A percentile compares a stretch with the other conserved stretches of the same genome.
phyloP scores from a whole-genome alignment of 2,113 vertebrate species.

The Corythaixoides concolor region DNA sequence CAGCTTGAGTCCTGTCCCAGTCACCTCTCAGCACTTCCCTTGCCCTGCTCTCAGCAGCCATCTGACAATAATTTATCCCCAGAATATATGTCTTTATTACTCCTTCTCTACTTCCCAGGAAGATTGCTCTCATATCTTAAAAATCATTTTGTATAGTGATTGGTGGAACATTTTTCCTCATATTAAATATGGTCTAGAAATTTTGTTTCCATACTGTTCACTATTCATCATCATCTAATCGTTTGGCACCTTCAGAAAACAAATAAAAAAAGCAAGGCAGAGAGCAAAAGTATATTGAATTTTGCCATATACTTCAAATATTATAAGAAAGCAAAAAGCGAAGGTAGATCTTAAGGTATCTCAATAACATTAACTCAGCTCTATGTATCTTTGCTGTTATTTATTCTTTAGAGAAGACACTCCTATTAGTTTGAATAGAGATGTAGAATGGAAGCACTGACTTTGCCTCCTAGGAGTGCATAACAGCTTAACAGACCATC shows the following conservation, averaged over 20 bases:
- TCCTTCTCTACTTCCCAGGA: background rate
- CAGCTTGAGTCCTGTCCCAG: background rate
- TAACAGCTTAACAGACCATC: background rate
- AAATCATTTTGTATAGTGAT: background rate
- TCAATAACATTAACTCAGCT: background rate
- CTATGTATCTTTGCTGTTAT: background rate
- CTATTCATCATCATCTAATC: background rate
- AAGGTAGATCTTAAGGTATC: background rate
- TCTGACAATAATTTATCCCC: background rate
- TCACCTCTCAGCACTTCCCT: rapidly evolving
- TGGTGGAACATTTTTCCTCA: background rate
- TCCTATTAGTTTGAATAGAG: background rate
- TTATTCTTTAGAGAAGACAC: background rate
- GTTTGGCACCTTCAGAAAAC: background rate
- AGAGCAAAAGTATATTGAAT: background rate
- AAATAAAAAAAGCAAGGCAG: background rate
- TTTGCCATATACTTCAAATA: background rate
- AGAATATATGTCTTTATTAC: background rate
- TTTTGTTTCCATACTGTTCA: background rate
- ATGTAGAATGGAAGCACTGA: background rate
- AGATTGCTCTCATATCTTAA: background rate
- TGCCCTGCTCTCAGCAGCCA: background rate
- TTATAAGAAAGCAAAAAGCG: background rate
- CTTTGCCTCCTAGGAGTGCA: rapidly evolving
- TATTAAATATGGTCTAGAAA: background rate